These are phyloP conservation scores for Phocoena sinus DNA, from an alignment of 2,113 vertebrate species.

Conservation along the genomic window DNA sequence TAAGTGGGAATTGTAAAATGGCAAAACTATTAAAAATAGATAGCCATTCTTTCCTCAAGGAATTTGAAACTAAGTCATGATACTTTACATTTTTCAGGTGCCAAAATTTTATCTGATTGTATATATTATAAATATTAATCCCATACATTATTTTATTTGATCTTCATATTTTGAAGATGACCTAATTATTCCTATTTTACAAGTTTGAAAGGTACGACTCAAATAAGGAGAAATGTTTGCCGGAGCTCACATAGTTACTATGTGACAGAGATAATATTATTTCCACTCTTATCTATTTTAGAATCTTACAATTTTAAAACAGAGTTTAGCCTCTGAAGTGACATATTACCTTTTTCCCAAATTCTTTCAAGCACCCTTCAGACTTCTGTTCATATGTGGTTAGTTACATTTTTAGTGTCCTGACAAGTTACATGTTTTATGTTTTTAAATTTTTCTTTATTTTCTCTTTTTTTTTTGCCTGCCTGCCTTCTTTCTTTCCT, in stretches of 20 bases:
- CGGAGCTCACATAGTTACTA: background rate
- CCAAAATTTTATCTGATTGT: background rate
- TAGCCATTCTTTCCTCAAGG: background rate
- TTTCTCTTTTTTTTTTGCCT: background rate
- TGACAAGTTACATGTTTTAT: background rate
- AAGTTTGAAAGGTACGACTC: background rate
- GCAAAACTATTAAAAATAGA: background rate
- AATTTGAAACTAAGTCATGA: background rate
- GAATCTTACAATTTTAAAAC: background rate
- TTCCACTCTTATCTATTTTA: background rate
- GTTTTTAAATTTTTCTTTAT: background rate
- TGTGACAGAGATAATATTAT: background rate
- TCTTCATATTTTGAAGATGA: background rate
- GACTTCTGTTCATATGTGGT: background rate
- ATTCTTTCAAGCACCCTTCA: background rate
- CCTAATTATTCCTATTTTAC: background rate
- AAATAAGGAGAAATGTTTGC: background rate
- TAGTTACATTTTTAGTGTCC: background rate
- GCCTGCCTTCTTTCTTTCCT: background rate
- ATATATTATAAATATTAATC: background rate
- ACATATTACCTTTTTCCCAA: background rate
- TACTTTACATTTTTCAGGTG: background rate
- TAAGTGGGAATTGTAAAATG: background rate
- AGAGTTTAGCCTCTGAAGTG: background rate
- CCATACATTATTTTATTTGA: background rate